A percentile compares a stretch with the other conserved stretches of the same genome.
These are phyloP conservation scores for Koerneria pararmatus DNA, from an alignment of 2,888 invertebrate species.

Conservation along the genomic window DNA sequence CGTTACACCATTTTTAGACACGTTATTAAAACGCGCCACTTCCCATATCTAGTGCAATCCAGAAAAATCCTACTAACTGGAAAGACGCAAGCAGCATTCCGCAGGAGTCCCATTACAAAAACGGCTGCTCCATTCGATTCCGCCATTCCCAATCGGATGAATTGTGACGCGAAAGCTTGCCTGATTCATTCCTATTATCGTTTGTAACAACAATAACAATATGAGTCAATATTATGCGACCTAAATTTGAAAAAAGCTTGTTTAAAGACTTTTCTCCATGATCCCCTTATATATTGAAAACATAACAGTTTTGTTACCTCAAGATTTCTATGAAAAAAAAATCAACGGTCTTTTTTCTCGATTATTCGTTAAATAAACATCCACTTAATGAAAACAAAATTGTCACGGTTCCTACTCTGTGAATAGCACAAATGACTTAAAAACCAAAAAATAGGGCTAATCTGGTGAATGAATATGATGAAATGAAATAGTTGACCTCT, in stretches of 20 bases:
- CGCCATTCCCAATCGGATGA: conserved; percentile 45
- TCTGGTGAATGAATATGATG: not conserved
- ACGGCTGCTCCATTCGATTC: conserved; percentile 68
- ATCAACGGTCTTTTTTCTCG: too few relatives aligned
- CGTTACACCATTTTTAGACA: too few relatives aligned
- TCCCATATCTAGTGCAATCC: conserved; percentile 4
- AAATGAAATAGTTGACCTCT: conserved; percentile 27
- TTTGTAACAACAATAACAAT: conserved; percentile 16
- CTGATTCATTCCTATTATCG: conserved; percentile 11
- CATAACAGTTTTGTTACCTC: too few relatives aligned
- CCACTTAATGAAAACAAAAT: conserved; percentile 73
- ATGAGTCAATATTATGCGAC: conserved; percentile 3
- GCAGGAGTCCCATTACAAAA: conserved; percentile 91
- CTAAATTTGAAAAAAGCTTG: too few relatives aligned
- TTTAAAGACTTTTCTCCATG: too few relatives aligned
- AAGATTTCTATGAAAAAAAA: too few relatives aligned
- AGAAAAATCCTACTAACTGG: conserved; percentile 24
- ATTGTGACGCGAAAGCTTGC: conserved; percentile 45
- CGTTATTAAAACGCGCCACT: not conserved
- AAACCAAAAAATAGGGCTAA: too few relatives aligned
- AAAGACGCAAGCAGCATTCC: conserved; percentile 76
- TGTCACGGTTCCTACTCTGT: too few relatives aligned
- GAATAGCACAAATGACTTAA: too few relatives aligned
- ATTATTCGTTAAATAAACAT: too few relatives aligned
- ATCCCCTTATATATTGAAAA: too few relatives aligned